Evolutionary conservation across 2,797 vertebrate genomes (phyloP).

Genomic region (Lepus oiostolus): DNA sequence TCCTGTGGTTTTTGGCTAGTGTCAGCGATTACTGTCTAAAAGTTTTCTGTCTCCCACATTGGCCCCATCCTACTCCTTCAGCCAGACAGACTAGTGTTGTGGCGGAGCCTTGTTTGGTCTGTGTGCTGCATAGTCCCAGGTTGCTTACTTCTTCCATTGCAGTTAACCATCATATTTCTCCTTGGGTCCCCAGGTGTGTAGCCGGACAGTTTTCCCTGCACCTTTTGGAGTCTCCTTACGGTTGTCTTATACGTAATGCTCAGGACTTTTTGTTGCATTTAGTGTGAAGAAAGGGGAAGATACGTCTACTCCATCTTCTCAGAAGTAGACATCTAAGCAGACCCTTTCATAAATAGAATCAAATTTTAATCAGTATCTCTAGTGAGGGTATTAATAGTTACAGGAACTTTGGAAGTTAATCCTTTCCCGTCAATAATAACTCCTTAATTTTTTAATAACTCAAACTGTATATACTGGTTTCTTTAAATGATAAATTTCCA

Average conservation of each 20-base stretch:
- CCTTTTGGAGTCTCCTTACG: not conserved
- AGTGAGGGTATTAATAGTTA: constrained; percentile 61
- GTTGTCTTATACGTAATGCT: constrained; percentile 16
- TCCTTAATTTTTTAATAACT: constrained; percentile 51
- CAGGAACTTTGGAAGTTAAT: constrained; percentile 58
- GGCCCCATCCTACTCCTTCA: not conserved
- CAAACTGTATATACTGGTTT: constrained; percentile 56
- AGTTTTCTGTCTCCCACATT: not conserved
- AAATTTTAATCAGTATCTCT: constrained; percentile 54
- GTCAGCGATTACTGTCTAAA: constrained; percentile 11
- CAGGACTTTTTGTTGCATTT: not conserved
- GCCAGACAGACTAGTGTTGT: not conserved
- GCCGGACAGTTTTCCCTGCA: not conserved
- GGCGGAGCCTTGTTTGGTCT: not conserved
- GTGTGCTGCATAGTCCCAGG: not conserved
- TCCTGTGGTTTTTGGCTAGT: not conserved
- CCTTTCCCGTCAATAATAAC: constrained; percentile 41
- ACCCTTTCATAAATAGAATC: constrained; percentile 61
- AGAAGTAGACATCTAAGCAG: constrained; percentile 37
- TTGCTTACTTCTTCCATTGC: constrained; percentile 4
- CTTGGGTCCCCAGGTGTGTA: not conserved
- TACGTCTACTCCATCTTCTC: not conserved
- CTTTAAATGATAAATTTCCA: constrained; percentile 57
- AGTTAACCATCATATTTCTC: not conserved
- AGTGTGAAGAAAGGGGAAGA: not conserved